Conservation (phyloP, 2,888 invertebrate species). For the Callinectes sapidus region DNA sequence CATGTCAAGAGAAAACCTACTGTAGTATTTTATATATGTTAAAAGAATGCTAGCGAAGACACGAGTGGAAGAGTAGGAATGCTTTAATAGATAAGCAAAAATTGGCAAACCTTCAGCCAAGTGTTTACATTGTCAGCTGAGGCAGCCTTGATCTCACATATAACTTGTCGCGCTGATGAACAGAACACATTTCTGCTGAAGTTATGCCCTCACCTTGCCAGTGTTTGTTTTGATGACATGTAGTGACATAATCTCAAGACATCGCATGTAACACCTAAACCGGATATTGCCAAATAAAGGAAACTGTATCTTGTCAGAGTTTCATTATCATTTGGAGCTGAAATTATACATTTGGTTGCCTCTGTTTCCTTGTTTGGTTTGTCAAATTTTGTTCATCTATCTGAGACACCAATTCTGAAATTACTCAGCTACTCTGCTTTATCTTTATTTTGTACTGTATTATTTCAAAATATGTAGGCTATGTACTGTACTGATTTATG, state of each 20-base stretch:
- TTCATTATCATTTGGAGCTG: slow-evolving; percentile 60
- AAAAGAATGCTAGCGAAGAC: slow-evolving; percentile 27
- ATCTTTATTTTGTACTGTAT: slow-evolving; percentile 38
- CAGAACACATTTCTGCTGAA: slow-evolving; percentile 63
- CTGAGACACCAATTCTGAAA: slow-evolving; percentile 40
- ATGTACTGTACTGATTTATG: neutral
- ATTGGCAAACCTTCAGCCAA: slow-evolving; percentile 71
- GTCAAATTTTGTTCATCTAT: slow-evolving; percentile 71
- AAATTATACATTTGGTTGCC: slow-evolving; percentile 65
- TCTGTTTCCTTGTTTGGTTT: slow-evolving; percentile 70
- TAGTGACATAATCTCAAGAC: slow-evolving; percentile 52
- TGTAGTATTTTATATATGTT: slow-evolving; percentile 61
- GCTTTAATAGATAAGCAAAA: slow-evolving; percentile 68
- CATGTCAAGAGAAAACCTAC: slow-evolving; percentile 39
- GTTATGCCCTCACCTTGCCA: slow-evolving; percentile 59
- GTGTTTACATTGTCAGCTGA: slow-evolving; percentile 70
- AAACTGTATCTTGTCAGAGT: slow-evolving; percentile 58
- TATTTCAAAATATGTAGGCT: slow-evolving; percentile 18
- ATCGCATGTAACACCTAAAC: slow-evolving; percentile 60
- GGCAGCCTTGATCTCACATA: slow-evolving; percentile 72
- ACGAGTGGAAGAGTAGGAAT: slow-evolving; percentile 53
- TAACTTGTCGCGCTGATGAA: slow-evolving; percentile 59
- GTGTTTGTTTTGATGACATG: slow-evolving; percentile 62
- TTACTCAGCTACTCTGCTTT: slow-evolving; percentile 34
- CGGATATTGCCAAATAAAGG: slow-evolving; percentile 68